phyloP scores from a whole-genome alignment of 2,888 invertebrate species.

The Parasteatoda lunata region DNA sequence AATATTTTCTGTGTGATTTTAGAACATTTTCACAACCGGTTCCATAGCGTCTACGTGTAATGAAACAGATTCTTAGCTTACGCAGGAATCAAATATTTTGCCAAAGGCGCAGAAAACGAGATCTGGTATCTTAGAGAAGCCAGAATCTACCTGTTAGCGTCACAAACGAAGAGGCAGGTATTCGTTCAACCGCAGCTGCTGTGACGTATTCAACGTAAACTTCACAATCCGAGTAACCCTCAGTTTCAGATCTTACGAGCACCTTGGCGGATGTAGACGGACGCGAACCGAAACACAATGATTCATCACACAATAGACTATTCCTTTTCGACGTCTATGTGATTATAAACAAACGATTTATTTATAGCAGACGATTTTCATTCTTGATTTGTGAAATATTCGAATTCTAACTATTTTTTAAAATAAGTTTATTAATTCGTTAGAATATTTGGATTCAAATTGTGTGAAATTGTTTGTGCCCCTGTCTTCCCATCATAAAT shows the following conservation, averaged over 20 bases:
- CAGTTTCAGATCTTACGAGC: slow-evolving; percentile 29
- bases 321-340: neutral
- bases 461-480: neutral
- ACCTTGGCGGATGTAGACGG: slow-evolving; percentile 48
- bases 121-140: neutral
- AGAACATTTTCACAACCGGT: neutral
- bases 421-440: neutral
- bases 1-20: no score
- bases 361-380: neutral
- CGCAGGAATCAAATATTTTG: slow-evolving; percentile 24
- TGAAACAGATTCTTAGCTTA: neutral
- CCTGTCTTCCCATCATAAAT: neutral
- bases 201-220: slow-evolving; percentile 34
- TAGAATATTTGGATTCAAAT: neutral
- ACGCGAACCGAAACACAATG: slow-evolving; percentile 1
- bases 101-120: slow-evolving; percentile 49
- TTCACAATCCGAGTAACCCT: slow-evolving; percentile 14
- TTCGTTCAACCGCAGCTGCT: neutral
- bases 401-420: neutral
- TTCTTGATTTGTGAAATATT: no score
- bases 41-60: neutral
- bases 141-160: slow-evolving; percentile 4
- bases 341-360: neutral
- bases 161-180: neutral
- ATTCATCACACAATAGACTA: slow-evolving; percentile 1